These are phyloP conservation scores for Rhinella marina DNA, from an alignment of 2,797 vertebrate genomes.

Conservation along the genomic window DNA sequence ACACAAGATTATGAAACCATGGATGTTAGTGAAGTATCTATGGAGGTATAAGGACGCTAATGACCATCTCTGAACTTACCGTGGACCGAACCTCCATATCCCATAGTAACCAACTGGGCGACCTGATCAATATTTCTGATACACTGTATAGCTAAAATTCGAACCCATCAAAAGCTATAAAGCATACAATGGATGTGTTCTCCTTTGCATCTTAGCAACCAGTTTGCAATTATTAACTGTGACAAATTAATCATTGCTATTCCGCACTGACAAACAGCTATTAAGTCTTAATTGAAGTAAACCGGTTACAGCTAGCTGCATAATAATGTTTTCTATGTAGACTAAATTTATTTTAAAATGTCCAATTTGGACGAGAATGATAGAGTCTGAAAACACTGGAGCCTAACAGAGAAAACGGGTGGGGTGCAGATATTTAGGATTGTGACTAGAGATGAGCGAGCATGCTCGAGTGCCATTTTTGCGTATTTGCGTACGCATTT, in stretches of 20 bases:
- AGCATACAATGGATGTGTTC: neutral
- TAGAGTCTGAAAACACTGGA: neutral
- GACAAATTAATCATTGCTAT: constrained; percentile 56
- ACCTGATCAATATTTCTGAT: neutral
- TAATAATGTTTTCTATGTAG: constrained; percentile 27
- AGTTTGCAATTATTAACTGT: constrained; percentile 50
- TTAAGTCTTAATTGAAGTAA: constrained; percentile 51
- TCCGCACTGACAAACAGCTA: constrained; percentile 35
- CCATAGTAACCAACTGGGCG: neutral
- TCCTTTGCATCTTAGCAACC: constrained; percentile 45
- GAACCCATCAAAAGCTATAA: neutral
- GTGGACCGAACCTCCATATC: too few relatives aligned
- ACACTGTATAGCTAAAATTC: neutral
- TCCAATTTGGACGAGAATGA: neutral
- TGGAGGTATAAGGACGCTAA: neutral
- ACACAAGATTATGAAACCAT: neutral
- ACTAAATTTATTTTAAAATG: constrained; percentile 20
- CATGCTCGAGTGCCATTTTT: too few relatives aligned
- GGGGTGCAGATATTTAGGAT: neutral
- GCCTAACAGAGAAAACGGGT: neutral
- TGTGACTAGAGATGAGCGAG: too few relatives aligned
- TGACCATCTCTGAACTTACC: neutral
- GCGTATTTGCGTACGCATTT: too few relatives aligned
- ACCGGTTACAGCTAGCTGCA: constrained; percentile 27
- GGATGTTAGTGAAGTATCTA: neutral